A percentile compares a stretch with the other conserved stretches of the same genome.
phyloP scores from a whole-genome alignment of 2,797 vertebrate genomes.

The Petrocephalus sullivani region DNA sequence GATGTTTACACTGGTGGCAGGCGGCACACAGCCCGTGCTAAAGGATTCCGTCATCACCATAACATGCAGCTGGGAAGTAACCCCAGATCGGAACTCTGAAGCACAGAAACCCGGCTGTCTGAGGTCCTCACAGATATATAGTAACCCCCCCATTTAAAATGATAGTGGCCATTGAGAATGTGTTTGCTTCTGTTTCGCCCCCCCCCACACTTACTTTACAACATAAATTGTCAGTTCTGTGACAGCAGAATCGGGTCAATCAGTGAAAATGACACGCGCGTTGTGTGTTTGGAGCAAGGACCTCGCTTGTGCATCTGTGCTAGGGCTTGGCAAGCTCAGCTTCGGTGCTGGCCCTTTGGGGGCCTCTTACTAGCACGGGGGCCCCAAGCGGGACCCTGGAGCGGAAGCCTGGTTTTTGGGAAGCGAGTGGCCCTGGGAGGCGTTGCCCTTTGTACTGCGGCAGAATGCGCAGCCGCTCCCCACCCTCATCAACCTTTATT shows the following conservation, averaged over 20 bases:
- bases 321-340: not conserved
- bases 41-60: slow-evolving; percentile 30
- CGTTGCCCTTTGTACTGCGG: not conserved
- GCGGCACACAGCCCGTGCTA: slow-evolving; percentile 16
- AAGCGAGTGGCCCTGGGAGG: not conserved
- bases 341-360: not conserved
- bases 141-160: slow-evolving; percentile 34
- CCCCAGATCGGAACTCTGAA: slow-evolving; percentile 26
- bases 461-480: not conserved
- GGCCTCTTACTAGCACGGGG: not conserved
- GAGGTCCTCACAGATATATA: slow-evolving; percentile 31
- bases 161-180: slow-evolving; percentile 23
- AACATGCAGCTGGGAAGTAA: slow-evolving; percentile 24
- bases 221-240: not conserved
- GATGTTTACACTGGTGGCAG: slow-evolving; percentile 25
- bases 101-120: slow-evolving; percentile 31
- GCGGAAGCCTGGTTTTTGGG: not conserved
- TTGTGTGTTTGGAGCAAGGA: not conserved
- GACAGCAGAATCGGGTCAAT: not conserved
- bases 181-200: not conserved
- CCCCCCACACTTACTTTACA: not conserved
- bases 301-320: not conserved
- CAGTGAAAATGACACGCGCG: not conserved
- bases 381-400: not conserved
- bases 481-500: not conserved